Percentiles rank a stretch among this genome's conserved stretches.
These are phyloP conservation scores for Odontocolon sp. DNA, from an alignment of 2,888 invertebrate genomes.

Conservation along the genomic window DNA sequence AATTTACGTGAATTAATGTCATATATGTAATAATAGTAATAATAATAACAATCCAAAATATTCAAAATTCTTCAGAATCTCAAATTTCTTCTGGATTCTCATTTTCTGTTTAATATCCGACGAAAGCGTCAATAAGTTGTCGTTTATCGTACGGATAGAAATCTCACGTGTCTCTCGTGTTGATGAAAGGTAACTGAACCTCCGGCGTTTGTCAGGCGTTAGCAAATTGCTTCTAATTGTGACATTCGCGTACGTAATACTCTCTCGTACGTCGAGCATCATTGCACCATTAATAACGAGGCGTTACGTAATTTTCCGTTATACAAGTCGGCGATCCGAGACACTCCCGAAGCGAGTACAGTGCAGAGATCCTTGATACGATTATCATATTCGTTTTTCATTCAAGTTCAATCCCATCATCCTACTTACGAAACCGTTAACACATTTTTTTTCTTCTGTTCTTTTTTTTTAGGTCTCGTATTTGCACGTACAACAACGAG, in stretches of 20 bases:
- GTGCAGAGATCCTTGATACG: neutral
- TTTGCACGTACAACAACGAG: neutral
- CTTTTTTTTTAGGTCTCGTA: neutral
- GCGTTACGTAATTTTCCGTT: conserved; percentile 57
- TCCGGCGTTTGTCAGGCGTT: conserved; percentile 49
- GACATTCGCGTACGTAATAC: conserved; percentile 47
- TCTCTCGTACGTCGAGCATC: conserved; percentile 26
- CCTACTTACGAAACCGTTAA: neutral
- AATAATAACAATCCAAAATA: neutral
- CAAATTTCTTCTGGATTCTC: neutral
- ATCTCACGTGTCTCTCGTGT: conserved; percentile 16
- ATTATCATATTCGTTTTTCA: conserved; percentile 3
- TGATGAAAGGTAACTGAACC: conserved; percentile 61
- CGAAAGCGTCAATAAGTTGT: conserved; percentile 13
- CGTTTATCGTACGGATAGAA: neutral
- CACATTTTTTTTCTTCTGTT: neutral
- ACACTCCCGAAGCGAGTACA: neutral
- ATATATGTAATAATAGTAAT: too few species aligned
- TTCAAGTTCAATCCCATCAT: neutral
- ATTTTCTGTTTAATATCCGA: neutral
- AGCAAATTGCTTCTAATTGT: conserved; percentile 63
- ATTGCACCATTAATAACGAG: conserved; percentile 49
- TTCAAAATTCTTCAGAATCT: neutral
- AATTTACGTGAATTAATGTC: too few species aligned
- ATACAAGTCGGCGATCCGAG: conserved; percentile 10